Conservation (phyloP, 2,888 invertebrate genomes). For the Alloplasta piceator region DNA sequence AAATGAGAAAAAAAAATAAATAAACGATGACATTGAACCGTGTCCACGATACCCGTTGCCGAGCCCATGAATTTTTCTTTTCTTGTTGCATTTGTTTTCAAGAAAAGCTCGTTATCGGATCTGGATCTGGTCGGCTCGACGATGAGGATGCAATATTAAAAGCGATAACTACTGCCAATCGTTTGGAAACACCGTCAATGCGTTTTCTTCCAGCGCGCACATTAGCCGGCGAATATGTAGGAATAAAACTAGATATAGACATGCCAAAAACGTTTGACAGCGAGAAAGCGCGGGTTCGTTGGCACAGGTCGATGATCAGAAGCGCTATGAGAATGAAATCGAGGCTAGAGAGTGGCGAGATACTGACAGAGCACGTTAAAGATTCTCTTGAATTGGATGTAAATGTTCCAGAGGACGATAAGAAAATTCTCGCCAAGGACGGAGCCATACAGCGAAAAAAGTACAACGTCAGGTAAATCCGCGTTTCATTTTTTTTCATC, state of each 20-base stretch:
- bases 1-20: neutral
- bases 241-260: constrained; percentile 87
- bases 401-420: constrained; percentile 86
- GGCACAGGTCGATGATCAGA: constrained; percentile 87
- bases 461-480: constrained; percentile 76
- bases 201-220: constrained; percentile 86
- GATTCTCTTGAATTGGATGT: constrained; percentile 87
- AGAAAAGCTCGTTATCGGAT: constrained; percentile 65
- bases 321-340: constrained; percentile 87
- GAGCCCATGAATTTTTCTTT: constrained; percentile 48
- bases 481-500: neutral
- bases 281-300: constrained; percentile 86
- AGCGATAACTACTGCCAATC: constrained; percentile 62
- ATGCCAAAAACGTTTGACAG: constrained; percentile 86
- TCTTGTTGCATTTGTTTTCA: constrained; percentile 56
- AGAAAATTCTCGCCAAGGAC: constrained; percentile 80
- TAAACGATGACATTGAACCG: too few relatives aligned
- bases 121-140: constrained; percentile 48
- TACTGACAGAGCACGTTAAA: constrained; percentile 85
- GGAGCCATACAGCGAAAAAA: constrained; percentile 84
- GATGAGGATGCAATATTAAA: constrained; percentile 68
- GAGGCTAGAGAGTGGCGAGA: constrained; percentile 86
- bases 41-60: constrained; percentile 21
- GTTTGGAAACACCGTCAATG: constrained; percentile 69
- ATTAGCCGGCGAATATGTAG: constrained; percentile 87